Percentiles rank a stretch among this genome's conserved stretches.
phyloP scores from a whole-genome alignment of 2,888 invertebrate genomes.

The Pollenia griseotomentosa region DNA sequence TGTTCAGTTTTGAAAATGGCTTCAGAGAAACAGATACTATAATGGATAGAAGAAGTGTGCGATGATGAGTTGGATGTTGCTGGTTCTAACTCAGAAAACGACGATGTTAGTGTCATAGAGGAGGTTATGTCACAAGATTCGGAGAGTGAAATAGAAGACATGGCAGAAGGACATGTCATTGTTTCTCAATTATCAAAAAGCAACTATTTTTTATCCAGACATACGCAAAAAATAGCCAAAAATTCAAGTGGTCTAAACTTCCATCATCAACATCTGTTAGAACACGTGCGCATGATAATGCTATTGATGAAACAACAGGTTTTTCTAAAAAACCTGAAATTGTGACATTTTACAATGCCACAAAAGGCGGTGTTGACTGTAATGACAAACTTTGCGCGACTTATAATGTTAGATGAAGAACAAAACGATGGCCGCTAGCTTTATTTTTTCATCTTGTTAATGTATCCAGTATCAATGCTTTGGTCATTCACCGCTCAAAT shows the following conservation, averaged over 20 bases:
- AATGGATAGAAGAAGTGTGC: too few relatives aligned
- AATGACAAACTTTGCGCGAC: slow-evolving; percentile 46
- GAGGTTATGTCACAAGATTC: slow-evolving; percentile 15
- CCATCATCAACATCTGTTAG: too few relatives aligned
- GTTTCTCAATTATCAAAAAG: slow-evolving; percentile 39
- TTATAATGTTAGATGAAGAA: slow-evolving; percentile 51
- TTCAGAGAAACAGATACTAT: too few relatives aligned
- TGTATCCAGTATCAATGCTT: slow-evolving; percentile 43
- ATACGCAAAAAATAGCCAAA: too few relatives aligned
- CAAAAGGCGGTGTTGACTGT: slow-evolving; percentile 57
- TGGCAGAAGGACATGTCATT: slow-evolving; percentile 20
- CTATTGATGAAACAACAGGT: slow-evolving; percentile 46
- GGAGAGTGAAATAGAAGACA: slow-evolving; percentile 33
- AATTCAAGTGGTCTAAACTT: too few relatives aligned
- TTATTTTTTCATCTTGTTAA: slow-evolving; percentile 52
- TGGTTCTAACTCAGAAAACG: too few relatives aligned
- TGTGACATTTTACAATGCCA: slow-evolving; percentile 56
- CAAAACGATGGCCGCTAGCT: slow-evolving; percentile 46
- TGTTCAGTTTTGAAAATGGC: too few relatives aligned
- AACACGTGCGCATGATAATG: too few relatives aligned
- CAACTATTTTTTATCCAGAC: too few relatives aligned
- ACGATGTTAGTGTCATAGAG: slow-evolving; percentile 37
- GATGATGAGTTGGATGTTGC: too few relatives aligned
- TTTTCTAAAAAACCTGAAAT: slow-evolving; percentile 57
- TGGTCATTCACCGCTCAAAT: slow-evolving; percentile 33